Evolutionary conservation across 1,140 invertebrate species (phyloP), one percentile per base, ranked within the genome.

Genomic region (Heliconius congener): DNA sequence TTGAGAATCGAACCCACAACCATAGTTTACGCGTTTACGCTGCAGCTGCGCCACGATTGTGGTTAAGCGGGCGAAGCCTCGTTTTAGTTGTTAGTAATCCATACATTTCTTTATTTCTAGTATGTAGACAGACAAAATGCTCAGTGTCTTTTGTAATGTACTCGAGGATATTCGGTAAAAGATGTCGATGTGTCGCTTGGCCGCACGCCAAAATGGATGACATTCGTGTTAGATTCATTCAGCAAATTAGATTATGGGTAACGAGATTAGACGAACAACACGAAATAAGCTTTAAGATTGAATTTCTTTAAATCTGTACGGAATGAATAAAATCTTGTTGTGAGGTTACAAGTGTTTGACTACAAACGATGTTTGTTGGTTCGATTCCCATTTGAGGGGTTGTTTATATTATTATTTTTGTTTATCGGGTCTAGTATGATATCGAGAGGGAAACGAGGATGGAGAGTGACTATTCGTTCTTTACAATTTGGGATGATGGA

Each of bases 161-260:
- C 71, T 73, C 76, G 50, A 76, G 66, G 42, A 78, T 76, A 30
- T 76, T 76, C 13, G 74, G 52, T 60, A 52, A 72, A 75, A 70
- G 66, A 73, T 76, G 73, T 57, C 39, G 73, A 73, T 74, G 52
- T 72, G 55, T 71, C 55, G 71, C 50, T 70, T 77, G 72, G 78
- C 57, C 18, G 73, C 27, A 13, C 18, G 73, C 79, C 79, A 80
- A 73, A 77, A 79, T 79, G 74, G 79, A 81, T 83, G 77, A 77
- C 77, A 79, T 77, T 79, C 74, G 66, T 50, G 78, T 71, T 74
- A 74, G 73, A 79, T 82, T 84, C 82, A 86, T 85, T 86, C 79
- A 79, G 57, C 74, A 84, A 87, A 86, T 87, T 87, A 82, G 78
- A 76, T 76, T 80, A 73, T 73, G 52, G 13, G 71, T 78, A 78